phyloP scores from a whole-genome alignment of 2,113 vertebrate genomes.

The Brachypteracias leptosomus region DNA sequence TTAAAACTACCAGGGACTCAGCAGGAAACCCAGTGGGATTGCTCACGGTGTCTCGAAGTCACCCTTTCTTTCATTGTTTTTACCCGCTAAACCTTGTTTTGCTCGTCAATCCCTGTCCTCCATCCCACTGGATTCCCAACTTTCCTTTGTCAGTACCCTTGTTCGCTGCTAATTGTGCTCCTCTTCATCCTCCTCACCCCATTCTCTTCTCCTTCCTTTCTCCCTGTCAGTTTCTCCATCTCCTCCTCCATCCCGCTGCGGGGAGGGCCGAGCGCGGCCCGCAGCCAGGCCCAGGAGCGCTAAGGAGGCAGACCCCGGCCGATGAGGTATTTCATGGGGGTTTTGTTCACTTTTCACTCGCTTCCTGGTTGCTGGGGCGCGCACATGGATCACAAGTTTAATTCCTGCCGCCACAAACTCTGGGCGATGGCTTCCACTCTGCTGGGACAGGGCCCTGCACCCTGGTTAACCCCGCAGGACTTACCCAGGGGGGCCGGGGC shows the following conservation, averaged over 20 bases:
- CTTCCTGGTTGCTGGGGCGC: neutral
- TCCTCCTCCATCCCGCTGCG: neutral
- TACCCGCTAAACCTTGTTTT: neutral
- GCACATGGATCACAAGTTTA: neutral
- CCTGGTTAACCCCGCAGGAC: too few species aligned
- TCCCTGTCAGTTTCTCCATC: neutral
- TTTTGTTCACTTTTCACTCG: neutral
- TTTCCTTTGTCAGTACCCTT: neutral
- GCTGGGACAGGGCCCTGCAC: neutral
- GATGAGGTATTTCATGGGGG: neutral
- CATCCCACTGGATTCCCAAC: neutral
- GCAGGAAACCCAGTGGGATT: neutral
- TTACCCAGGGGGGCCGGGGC: too few species aligned
- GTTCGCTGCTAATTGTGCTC: neutral
- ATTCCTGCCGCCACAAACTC: neutral
- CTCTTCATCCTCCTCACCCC: neutral
- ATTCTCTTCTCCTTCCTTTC: neutral
- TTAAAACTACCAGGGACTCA: conserved; percentile 2
- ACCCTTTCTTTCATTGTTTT: neutral
- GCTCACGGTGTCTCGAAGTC: neutral
- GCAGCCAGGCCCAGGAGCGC: neutral
- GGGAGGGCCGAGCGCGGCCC: neutral
- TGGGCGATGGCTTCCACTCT: neutral
- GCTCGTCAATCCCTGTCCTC: neutral
- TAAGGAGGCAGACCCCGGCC: neutral